These are phyloP conservation scores for Hystrix cristata DNA, from an alignment of 2,113 vertebrate species.

Conservation along the genomic window DNA sequence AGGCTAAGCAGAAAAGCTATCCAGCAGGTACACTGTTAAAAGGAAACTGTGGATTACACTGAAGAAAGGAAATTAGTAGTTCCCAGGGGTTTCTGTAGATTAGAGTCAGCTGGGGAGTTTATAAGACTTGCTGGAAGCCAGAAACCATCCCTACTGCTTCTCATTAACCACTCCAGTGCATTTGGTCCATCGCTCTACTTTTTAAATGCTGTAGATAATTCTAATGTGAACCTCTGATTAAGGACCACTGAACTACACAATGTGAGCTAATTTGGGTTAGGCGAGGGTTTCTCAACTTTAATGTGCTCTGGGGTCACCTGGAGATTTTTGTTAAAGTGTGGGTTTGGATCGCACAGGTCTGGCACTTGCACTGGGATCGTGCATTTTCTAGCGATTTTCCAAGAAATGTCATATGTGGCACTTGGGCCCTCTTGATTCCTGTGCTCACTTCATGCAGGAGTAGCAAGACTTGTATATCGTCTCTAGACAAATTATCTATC, in stretches of 20 bases:
- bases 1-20: constrained; percentile 10
- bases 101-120: neutral
- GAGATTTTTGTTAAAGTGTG: constrained; percentile 13
- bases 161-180: neutral
- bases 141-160: neutral
- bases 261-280: neutral
- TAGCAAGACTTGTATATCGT: neutral
- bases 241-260: neutral
- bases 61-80: neutral
- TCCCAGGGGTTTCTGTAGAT: neutral
- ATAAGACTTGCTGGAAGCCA: neutral
- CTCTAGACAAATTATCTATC: neutral
- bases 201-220: neutral
- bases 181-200: neutral
- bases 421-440: neutral
- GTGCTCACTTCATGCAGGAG: neutral
- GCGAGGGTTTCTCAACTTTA: neutral
- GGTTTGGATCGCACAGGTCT: neutral
- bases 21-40: neutral
- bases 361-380: neutral
- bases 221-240: neutral
- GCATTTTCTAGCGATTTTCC: neutral
- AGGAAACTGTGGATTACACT: neutral
- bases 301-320: neutral
- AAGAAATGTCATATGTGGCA: neutral